Evolutionary conservation across 53 echinoderm and acorn worm species (phyloP), one percentile per base, ranked within the genome.

Genomic region (Crossaster papposus): DNA sequence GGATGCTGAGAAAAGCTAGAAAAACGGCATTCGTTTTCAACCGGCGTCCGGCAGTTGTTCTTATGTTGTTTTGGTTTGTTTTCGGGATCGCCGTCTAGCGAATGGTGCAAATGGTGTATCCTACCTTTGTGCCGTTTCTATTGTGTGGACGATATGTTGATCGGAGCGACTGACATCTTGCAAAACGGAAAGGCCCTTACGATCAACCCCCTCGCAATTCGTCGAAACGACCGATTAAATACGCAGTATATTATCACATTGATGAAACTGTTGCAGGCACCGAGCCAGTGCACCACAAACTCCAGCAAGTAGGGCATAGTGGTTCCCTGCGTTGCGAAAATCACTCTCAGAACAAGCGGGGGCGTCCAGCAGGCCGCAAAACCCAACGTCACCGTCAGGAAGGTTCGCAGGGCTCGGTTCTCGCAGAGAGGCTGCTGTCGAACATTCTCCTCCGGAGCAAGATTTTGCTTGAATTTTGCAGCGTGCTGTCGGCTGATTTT

Each of bases 241-340:
- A 82, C 20, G 14, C 82, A 82, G 82, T 82, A 82, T 37, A 70
- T 82, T n/a, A 64, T 33, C 4, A 30, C 11, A 33, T 89, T 89
- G 81, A 54, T 44, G 15, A 78, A 36, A 34, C 79, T 75, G 65
- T 79, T 78, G 26, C 54, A 86, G 24, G 65, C 33, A 23, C 28
- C 68, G 20, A 86, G 38, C 76, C 86, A 86, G 37, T 22, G 1
- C 26, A 51, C 26, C 7, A 72, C 22, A 78, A 64, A 79, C 63
- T 79, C 22, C 13, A 82, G 65, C 65, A 23, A 38, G 37, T 35
- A 22, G 35, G 82, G 82, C 64, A 36, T 62, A 68, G 82, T 9
- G 17, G 36, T 33, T 36, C 44, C 65, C 65, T 20, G 11, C 22
- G 22, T 28, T 13, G 64, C 26, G 36, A 54, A 54, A n/a, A 82